Conservation (phyloP, 2,888 invertebrate species). For the Drosophila siamana region DNA sequence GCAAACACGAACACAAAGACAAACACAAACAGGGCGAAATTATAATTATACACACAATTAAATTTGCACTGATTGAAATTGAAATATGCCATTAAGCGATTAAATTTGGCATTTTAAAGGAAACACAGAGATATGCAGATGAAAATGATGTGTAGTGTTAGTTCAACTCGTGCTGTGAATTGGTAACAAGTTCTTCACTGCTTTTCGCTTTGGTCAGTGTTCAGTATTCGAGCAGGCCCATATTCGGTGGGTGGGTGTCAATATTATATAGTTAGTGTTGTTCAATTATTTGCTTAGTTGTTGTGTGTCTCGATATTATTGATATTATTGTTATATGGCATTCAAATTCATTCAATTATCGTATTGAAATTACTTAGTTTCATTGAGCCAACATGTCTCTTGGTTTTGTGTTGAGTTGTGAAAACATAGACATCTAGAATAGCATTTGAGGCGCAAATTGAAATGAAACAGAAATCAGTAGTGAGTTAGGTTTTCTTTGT, state of each 20-base stretch:
- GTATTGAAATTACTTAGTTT: conserved; percentile 1
- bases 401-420: not conserved
- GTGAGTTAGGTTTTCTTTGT: not conserved
- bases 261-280: not conserved
- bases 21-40: conserved; percentile 4
- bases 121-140: not conserved
- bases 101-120: conserved; percentile 3
- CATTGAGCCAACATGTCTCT: conserved; percentile 9
- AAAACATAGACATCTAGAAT: not conserved
- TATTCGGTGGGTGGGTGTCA: conserved; percentile 26
- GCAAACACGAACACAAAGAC: conserved; percentile 7
- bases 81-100: conserved; percentile 11
- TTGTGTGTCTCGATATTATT: not conserved
- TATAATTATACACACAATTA: conserved; percentile 21
- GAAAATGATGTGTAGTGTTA: not conserved
- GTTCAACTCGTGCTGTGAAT: conserved; percentile 3
- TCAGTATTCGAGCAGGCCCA: conserved; percentile 9
- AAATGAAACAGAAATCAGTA: conserved; percentile 3
- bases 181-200: conserved; percentile 1
- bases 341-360: conserved; percentile 2
- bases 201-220: conserved; percentile 7
- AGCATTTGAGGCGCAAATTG: not conserved
- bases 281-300: not conserved
- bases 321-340: not conserved
- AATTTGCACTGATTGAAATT: conserved; percentile 14